These are phyloP conservation scores for Ivindomyrus marchei DNA, from an alignment of 2,113 vertebrate genomes.

Conservation along the genomic window DNA sequence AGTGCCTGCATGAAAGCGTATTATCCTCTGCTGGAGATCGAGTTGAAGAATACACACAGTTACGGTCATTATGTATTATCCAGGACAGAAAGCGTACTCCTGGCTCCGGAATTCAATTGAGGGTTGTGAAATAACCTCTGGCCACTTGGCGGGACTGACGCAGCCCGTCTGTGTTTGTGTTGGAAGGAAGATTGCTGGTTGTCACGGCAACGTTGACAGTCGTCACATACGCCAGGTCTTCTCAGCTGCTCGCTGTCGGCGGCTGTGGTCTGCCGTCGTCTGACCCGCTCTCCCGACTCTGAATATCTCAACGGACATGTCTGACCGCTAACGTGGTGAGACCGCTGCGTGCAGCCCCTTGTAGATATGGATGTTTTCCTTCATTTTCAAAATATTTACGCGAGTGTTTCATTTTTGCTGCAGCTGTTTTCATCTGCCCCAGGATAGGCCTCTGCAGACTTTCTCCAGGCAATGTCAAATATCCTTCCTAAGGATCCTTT, in stretches of 20 bases:
- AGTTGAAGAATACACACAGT: constrained; percentile 3
- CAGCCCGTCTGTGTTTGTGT: constrained; percentile 12
- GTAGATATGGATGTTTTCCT: constrained; percentile 4
- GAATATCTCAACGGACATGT: background rate
- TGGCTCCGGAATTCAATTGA: constrained; percentile 2
- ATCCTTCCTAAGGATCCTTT: background rate
- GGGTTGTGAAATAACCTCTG: constrained; percentile 12
- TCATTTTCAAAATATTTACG: constrained; percentile 14
- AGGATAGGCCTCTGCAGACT: background rate
- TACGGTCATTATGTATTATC: constrained; percentile 13
- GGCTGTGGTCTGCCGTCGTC: background rate
- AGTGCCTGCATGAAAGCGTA: background rate
- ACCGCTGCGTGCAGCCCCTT: background rate
- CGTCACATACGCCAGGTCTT: background rate
- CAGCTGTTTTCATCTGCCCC: background rate
- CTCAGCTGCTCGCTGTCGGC: constrained; percentile 4
- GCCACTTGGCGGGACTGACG: background rate
- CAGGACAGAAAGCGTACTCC: background rate
- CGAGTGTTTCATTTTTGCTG: background rate
- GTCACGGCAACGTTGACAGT: background rate
- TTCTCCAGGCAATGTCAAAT: background rate
- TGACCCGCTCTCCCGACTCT: background rate
- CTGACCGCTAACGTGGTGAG: background rate
- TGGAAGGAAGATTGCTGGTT: background rate
- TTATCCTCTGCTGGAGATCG: background rate